Percentiles rank a stretch among this genome's conserved stretches.
Conservation (phyloP, 2,888 invertebrate genomes). For the Hirtodrosophila histrioides region DNA sequence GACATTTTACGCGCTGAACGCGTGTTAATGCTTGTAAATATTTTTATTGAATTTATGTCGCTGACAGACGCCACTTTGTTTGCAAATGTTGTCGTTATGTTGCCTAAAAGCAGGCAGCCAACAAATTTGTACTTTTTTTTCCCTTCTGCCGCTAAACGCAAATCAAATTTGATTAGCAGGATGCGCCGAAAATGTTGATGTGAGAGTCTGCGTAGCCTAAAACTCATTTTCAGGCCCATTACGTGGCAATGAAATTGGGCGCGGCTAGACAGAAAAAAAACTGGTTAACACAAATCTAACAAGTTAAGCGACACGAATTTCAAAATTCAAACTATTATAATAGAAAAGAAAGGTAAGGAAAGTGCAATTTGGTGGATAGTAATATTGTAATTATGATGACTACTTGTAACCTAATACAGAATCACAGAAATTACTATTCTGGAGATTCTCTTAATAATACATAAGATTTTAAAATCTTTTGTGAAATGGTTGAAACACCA, state of each 20-base stretch:
- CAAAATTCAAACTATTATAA: no score
- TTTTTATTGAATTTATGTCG: conserved; percentile 80
- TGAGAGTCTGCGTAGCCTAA: not conserved
- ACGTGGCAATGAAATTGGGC: conserved; percentile 20
- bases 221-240: conserved; percentile 62
- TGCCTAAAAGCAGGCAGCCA: conserved; percentile 52
- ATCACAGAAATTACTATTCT: no score
- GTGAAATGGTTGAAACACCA: no score
- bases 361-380: no score
- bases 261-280: not conserved
- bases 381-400: no score
- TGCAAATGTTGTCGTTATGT: conserved; percentile 37
- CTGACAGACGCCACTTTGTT: conserved; percentile 51
- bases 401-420: no score
- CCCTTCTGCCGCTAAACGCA: conserved; percentile 18
- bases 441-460: no score
- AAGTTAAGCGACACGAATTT: no score
- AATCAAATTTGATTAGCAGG: conserved; percentile 47
- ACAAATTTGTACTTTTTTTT: conserved; percentile 16
- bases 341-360: no score
- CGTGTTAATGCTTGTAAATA: conserved; percentile 82
- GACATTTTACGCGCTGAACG: conserved; percentile 60
- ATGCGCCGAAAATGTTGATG: conserved; percentile 10
- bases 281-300: not conserved
- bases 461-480: no score